phyloP scores from a whole-genome alignment of 2,888 invertebrate genomes.

The Alsophila aescularia region DNA sequence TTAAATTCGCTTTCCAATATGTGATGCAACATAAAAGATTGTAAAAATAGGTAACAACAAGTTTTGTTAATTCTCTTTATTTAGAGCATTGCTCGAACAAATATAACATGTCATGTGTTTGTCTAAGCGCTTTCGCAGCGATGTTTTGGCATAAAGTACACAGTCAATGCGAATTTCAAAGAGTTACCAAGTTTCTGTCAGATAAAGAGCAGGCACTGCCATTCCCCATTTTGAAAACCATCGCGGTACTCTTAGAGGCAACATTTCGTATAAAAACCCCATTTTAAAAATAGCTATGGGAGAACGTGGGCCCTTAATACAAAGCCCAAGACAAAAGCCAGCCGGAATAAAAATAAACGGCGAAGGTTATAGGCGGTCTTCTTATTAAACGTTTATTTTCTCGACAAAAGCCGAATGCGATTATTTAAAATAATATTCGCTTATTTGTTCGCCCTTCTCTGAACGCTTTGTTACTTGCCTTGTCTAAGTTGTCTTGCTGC shows the following conservation, averaged over 20 bases:
- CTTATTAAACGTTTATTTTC: slow-evolving; percentile 69
- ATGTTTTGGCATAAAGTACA: slow-evolving; percentile 18
- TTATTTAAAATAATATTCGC: slow-evolving; percentile 43
- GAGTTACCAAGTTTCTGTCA: slow-evolving; percentile 47
- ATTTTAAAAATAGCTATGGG: slow-evolving; percentile 25
- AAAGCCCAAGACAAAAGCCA: slow-evolving; percentile 50
- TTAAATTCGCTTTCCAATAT: too few relatives aligned
- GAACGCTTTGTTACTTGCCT: slow-evolving; percentile 40
- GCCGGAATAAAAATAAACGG: slow-evolving; percentile 65
- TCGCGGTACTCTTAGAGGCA: slow-evolving; percentile 18
- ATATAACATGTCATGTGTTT: slow-evolving; percentile 9
- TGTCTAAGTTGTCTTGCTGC: slow-evolving; percentile 34
- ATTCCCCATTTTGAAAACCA: slow-evolving; percentile 36
- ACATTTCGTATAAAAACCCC: slow-evolving; percentile 27
- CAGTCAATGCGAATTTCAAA: slow-evolving; percentile 16
- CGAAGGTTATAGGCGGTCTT: slow-evolving; percentile 60
- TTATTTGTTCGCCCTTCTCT: slow-evolving; percentile 53
- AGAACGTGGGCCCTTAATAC: slow-evolving; percentile 44
- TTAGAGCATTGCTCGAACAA: neutral
- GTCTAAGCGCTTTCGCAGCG: slow-evolving; percentile 8
- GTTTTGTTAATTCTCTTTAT: neutral
- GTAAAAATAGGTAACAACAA: too few relatives aligned
- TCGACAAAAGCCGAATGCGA: slow-evolving; percentile 54
- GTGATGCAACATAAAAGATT: too few relatives aligned
- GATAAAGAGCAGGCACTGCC: slow-evolving; percentile 41